These are phyloP conservation scores for Steinernema hermaphroditum DNA, from an alignment of 2,888 invertebrate species.

Conservation along the genomic window DNA sequence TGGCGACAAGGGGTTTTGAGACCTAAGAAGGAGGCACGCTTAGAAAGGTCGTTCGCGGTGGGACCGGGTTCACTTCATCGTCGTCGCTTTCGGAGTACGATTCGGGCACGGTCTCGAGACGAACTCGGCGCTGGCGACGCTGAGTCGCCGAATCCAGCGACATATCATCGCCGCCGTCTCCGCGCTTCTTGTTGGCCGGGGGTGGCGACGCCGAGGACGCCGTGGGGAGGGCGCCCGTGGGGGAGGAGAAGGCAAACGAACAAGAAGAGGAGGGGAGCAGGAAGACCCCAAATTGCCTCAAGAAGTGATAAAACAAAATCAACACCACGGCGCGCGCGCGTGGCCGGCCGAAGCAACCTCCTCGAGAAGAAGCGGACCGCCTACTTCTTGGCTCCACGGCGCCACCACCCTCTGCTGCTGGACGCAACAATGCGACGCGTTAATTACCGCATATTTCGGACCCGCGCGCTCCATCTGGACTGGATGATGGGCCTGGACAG, in stretches of 20 bases:
- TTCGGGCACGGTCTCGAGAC: conserved; percentile 34
- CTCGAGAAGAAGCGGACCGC: not conserved
- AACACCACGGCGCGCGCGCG: not conserved
- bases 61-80: not conserved
- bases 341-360: not conserved
- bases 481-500: not conserved
- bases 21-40: not conserved
- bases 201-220: not conserved
- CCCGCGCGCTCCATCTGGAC: not conserved
- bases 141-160: conserved; percentile 27
- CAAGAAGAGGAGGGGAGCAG: not conserved
- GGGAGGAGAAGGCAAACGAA: not conserved
- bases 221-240: not conserved
- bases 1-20: not conserved
- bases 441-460: conserved; percentile 21
- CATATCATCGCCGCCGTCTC: conserved; percentile 13
- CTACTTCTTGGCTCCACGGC: not conserved
- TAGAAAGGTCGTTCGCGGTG: not conserved
- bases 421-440: conserved; percentile 15
- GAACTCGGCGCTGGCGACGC: conserved; percentile 31
- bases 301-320: conserved; percentile 11
- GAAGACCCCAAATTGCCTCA: not conserved
- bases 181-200: not conserved
- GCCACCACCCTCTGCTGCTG: not conserved
- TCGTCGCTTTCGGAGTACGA: conserved; percentile 33